Evolutionary conservation across 2,113 vertebrate genomes (phyloP).

Genomic region (Gadus macrocephalus): DNA sequence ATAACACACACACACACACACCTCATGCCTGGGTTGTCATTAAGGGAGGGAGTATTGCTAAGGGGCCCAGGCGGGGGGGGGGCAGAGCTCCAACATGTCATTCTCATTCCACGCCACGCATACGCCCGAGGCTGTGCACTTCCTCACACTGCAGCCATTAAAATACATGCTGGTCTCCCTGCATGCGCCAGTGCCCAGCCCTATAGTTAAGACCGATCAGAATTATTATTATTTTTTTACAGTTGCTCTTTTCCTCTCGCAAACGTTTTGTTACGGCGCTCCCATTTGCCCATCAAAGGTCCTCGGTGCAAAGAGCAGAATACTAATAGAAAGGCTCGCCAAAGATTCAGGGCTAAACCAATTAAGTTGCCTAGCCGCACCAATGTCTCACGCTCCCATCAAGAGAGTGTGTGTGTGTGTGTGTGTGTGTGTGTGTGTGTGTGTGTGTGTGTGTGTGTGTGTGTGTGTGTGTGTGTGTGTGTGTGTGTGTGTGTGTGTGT

Average conservation of each 20-base stretch:
- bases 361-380: slow-evolving; percentile 51
- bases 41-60: too few relatives aligned
- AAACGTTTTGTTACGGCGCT: too few relatives aligned
- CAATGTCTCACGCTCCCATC: slow-evolving; percentile 14
- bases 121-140: not conserved
- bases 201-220: too few relatives aligned
- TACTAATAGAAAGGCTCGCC: slow-evolving; percentile 41
- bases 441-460: not conserved
- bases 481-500: slow-evolving; percentile 13
- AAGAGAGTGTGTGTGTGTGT: slow-evolving; percentile 14
- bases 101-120: slow-evolving; percentile 2
- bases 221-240: too few relatives aligned
- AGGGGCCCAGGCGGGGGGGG: not conserved
- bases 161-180: too few relatives aligned
- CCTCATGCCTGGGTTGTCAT: not conserved
- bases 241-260: too few relatives aligned
- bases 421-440: slow-evolving; percentile 2
- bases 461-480: slow-evolving; percentile 11
- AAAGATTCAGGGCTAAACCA: slow-evolving; percentile 63
- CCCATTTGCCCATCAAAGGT: not conserved
- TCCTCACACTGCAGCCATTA: too few relatives aligned
- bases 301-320: slow-evolving; percentile 24
- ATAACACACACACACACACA: not conserved
- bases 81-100: not conserved
- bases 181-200: too few relatives aligned